Evolutionary conservation across 2,797 vertebrate species (phyloP), one percentile per base, ranked within the genome.

Genomic region (Sarcoramphus papa): DNA sequence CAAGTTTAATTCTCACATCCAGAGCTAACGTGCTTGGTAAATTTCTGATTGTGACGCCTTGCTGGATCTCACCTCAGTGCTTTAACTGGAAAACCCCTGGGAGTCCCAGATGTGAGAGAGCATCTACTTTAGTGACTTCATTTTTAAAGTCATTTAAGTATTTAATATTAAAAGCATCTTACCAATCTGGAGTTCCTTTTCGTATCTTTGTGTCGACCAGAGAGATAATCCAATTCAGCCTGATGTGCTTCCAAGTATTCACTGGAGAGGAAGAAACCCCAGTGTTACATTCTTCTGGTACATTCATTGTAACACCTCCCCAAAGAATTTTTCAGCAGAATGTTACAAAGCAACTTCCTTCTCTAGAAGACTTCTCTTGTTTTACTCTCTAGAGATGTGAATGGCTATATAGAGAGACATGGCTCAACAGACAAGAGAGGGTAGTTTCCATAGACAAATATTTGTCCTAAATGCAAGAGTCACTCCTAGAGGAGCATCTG

Each of bases 111-210:
- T 14, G 5, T 23, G 43, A 78, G 35, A 40, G 5, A 15, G 2
- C 30, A 45, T 4, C 60, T 40, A 7, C 7, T 94, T 70, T 4
- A 48, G 14, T 31, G 14, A 12, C 13, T 35, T 40, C 6, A 16
- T 25, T 72, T 41, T 65, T 21, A 6, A 64, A 50, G 18, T 35
- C 23, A 75, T 28, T 22, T 11, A 54, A 51, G 4, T 21, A 47
- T 40, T 82, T 68, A 35, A 72, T 28, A 57, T 5, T 3, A 35
- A 45, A 67, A 90, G 2, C 31, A 20, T 37, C 98, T 99, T 98
- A 99, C 99, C 99, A 99, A 97, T 97, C 99, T 98, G 68, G 99
- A 99, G 97, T 98, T 99, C 67, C 99, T 99, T 96, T 98, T 99
- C 8, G 98, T 98, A 43, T 99, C 98, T 91, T 98, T 98, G 97